Evolutionary conservation across 2,888 invertebrate species (phyloP), one percentile per base, ranked within the genome.

Genomic region (Leucoma salicis): DNA sequence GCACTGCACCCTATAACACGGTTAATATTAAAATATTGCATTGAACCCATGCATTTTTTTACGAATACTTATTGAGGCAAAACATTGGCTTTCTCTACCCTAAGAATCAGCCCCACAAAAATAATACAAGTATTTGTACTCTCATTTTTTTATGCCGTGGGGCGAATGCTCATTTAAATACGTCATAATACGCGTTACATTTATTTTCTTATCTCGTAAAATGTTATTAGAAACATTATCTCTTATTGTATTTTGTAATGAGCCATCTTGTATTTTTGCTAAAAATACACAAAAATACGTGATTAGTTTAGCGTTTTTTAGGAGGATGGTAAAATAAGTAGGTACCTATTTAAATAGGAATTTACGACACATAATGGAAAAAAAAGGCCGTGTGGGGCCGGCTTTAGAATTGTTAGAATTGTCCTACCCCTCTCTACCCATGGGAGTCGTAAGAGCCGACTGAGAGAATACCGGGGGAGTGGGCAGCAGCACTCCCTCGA

Each of bases 1-100:
- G 81, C 84, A 82, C 63, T 74, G 74, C 76, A 77, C 81, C 83
- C 87, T 70, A 81, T 78, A 80, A 83, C 74, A 81, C 78, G 77
- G 85, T 85, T 86, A 86, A 88, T 89, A 89, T 87, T 86, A 89
- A 89, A 87, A 88, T 89, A 89, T 89, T 86, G 86, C 83, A 78
- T 73, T 59, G 74, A 66, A 65, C 82, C 82, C 81, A 78, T 81
- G 81, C 83, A 85, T 80, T 88, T 89, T 83, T 88, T 89, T 82
- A 74, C 70, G 64, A 59, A 63, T 60, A 55, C 61, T 64, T 64
- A 70, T 68, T 62, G 71, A 73, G 72, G 70, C 82, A 87, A 82
- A 88, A 89, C 88, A 88, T 87, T 84, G 82, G 77, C 79, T 78
- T 81, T 74, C 67, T 64, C 65, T 62, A 59, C 74, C 75, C 80